A percentile compares a stretch with the other conserved stretches of the same genome.
Evolutionary conservation across 2,113 vertebrate genomes (phyloP).

Genomic region (Tragelaphus buxtoni): DNA sequence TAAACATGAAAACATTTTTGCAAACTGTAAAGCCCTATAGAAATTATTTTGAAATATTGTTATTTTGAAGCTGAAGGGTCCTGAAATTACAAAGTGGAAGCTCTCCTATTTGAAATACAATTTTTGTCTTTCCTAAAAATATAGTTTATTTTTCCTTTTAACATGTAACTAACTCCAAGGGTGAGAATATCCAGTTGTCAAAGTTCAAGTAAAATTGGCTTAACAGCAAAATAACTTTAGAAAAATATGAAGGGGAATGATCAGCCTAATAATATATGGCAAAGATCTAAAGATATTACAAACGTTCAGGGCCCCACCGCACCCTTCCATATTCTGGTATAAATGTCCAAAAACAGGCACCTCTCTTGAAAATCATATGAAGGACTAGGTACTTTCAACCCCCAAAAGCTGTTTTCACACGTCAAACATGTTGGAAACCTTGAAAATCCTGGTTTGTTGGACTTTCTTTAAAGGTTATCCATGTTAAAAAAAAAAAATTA

Average conservation of each 20-base stretch:
- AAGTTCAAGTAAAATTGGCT: slow-evolving; percentile 33
- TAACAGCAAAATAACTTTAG: slow-evolving; percentile 5
- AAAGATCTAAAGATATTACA: slow-evolving; percentile 20
- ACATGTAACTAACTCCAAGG: not conserved
- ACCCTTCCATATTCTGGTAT: not conserved
- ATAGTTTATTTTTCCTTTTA: not conserved
- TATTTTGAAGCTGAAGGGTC: slow-evolving; percentile 5
- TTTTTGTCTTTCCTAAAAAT: not conserved
- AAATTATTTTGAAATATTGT: slow-evolving; percentile 16
- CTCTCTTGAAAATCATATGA: not conserved
- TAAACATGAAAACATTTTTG: not conserved
- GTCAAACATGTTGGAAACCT: slow-evolving; percentile 17
- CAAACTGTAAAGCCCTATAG: not conserved
- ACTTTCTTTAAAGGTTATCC: not conserved
- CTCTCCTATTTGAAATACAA: slow-evolving; percentile 34
- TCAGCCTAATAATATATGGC: not conserved
- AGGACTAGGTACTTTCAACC: not conserved
- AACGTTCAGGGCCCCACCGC: not conserved
- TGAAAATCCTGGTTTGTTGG: not conserved
- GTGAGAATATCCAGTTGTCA: not conserved
- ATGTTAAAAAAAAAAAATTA: not conserved
- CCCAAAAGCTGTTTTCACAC: not conserved
- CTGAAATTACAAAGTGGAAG: slow-evolving; percentile 4
- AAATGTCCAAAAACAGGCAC: not conserved
- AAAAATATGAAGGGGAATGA: not conserved